A percentile compares a stretch with the other conserved stretches of the same genome.
Conservation (phyloP, 1,140 invertebrate species). For the Chironomus striatipennis region DNA sequence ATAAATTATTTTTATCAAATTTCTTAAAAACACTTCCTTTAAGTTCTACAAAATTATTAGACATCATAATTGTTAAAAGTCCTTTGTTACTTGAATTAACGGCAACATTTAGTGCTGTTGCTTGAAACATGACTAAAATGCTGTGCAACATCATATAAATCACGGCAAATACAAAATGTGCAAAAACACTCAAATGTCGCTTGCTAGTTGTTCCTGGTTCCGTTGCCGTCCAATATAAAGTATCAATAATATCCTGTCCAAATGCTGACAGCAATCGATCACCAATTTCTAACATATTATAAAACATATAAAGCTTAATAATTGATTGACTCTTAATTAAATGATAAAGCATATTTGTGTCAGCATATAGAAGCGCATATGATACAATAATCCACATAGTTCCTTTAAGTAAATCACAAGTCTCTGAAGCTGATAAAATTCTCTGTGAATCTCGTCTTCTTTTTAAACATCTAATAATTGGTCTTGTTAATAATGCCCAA, state of each 20-base stretch:
- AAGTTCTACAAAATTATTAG: slow-evolving; percentile 99
- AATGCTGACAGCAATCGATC: slow-evolving; percentile 94
- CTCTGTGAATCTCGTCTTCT: slow-evolving; percentile 43
- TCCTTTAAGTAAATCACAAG: slow-evolving; percentile 93
- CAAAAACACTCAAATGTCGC: slow-evolving; percentile 77
- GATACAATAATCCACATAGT: slow-evolving; percentile 77
- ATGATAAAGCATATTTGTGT: slow-evolving; percentile 98
- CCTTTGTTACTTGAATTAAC: slow-evolving; percentile 99
- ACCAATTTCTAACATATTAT: slow-evolving; percentile 98
- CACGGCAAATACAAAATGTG: slow-evolving; percentile 82
- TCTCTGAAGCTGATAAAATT: slow-evolving; percentile 79
- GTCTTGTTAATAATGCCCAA: slow-evolving; percentile 65
- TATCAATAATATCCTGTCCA: slow-evolving; percentile 96
- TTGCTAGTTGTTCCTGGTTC: slow-evolving; percentile 75
- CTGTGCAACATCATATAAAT: slow-evolving; percentile 91
- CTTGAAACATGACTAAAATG: slow-evolving; percentile 85
- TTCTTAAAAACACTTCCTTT: slow-evolving; percentile 99
- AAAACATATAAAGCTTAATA: slow-evolving; percentile 99
- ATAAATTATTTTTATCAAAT: slow-evolving; percentile 97
- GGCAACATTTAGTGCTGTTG: slow-evolving; percentile 95
- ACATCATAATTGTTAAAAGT: slow-evolving; percentile 97
- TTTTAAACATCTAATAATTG: slow-evolving; percentile 63
- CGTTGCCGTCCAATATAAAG: slow-evolving; percentile 95
- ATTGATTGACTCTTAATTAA: slow-evolving; percentile 97
- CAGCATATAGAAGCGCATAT: slow-evolving; percentile 79